Percentiles rank a stretch among this genome's conserved stretches.
Evolutionary conservation across 2,113 vertebrate genomes (phyloP).

Genomic region (Pelvicachromis taeniatus): DNA sequence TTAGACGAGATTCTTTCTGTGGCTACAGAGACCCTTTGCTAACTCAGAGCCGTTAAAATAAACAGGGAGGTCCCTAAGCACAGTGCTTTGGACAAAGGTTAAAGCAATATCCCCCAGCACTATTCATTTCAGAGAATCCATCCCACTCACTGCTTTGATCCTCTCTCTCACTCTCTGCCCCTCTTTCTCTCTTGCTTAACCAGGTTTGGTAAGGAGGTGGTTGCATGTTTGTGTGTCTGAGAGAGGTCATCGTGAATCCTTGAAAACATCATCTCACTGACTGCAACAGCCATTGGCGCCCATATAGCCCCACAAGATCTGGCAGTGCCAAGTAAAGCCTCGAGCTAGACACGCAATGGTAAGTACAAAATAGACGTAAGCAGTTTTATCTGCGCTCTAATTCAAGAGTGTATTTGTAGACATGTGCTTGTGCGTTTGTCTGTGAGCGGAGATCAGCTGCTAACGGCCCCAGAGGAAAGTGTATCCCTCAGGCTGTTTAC

Average conservation of each 20-base stretch:
- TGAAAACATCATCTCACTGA: slow-evolving; percentile 24
- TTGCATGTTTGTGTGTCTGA: slow-evolving; percentile 6
- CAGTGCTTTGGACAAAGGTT: slow-evolving; percentile 72
- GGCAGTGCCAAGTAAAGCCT: background rate
- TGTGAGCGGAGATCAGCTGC: slow-evolving; percentile 38
- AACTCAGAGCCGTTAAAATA: slow-evolving; percentile 70
- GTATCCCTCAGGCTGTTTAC: slow-evolving; percentile 70
- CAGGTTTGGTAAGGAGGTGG: slow-evolving; percentile 44
- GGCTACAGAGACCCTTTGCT: slow-evolving; percentile 57
- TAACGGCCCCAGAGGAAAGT: slow-evolving; percentile 59
- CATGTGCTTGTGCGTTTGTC: background rate
- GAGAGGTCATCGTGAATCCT: slow-evolving; percentile 34
- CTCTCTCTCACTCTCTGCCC: slow-evolving; percentile 45
- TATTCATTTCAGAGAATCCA: slow-evolving; percentile 72
- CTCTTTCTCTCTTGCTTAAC: slow-evolving; percentile 33
- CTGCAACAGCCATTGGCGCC: slow-evolving; percentile 7
- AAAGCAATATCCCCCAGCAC: slow-evolving; percentile 74
- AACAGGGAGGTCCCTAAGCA: slow-evolving; percentile 69
- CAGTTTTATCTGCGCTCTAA: slow-evolving; percentile 14
- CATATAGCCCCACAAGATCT: background rate
- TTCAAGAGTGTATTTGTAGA: background rate
- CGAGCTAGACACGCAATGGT: background rate
- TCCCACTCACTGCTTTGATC: slow-evolving; percentile 70
- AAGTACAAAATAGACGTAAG: slow-evolving; percentile 7
- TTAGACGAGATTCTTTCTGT: slow-evolving; percentile 50